Evolutionary conservation across 1,140 invertebrate species (phyloP), one percentile per base, ranked within the genome.

Genomic region (Papilio polytes): DNA sequence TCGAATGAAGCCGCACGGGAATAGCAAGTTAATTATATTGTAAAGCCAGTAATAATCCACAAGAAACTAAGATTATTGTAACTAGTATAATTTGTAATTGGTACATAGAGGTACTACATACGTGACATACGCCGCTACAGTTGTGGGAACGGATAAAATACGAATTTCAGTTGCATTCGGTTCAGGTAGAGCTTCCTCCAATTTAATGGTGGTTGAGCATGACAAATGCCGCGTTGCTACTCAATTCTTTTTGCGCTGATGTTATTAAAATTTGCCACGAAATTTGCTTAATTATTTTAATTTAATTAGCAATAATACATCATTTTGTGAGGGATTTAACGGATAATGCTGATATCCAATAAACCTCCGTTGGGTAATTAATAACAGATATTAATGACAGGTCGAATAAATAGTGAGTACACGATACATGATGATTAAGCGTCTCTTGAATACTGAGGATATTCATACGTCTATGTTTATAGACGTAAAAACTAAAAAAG

Each of bases 181-280:
- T 89, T 89, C 89, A 89, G 90, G 87, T 85, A 89, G 81, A 89
- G 88, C 86, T 90, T 90, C 85, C 90, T 94, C 86, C 92, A 95
- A 94, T 95, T 95, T 95, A 92, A 95, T 92, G 92, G 92, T 94
- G 90, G 91, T 89, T 94, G 91, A 87, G 85, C 91, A 89, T 87
- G 87, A 88, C 87, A 94, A 93, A 88, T 89, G 89, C 88, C 85
- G 85, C 85, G 86, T 92, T 85, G 86, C 74, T 83, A 83, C 85
- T 84, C 85, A 84, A 85, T 82, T 83, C 83, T 78, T 78, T 78
- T 78, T 66, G 2, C 77, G 77, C 77, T 78, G 77, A 78, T 78
- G 77, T 78, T 78, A 78, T 78, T 78, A 78, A 78, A 78, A 78
- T 78, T 78, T 78, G 56, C 31, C n/a, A 41, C 18, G 77, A 63